These are phyloP conservation scores for Pyrocoelia pectoralis DNA, from an alignment of 2,888 invertebrate species.

Conservation along the genomic window DNA sequence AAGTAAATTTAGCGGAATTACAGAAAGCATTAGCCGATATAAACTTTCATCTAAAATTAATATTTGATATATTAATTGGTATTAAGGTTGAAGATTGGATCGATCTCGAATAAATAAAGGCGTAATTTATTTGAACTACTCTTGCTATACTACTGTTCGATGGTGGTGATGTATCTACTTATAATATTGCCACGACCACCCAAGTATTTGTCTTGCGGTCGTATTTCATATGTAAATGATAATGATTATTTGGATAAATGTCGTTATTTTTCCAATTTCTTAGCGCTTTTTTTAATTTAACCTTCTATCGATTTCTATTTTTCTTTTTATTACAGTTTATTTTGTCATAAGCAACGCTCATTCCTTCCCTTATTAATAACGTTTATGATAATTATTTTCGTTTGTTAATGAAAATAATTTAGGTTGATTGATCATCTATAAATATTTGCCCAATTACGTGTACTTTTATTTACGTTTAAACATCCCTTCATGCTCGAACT, in stretches of 20 bases:
- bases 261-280: constrained; percentile 17
- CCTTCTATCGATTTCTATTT: not conserved
- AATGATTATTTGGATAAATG: constrained; percentile 30
- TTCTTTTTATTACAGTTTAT: too few relatives aligned
- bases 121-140: constrained; percentile 50
- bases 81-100: constrained; percentile 50
- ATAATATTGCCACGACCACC: constrained; percentile 45
- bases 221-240: constrained; percentile 27
- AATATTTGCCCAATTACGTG: too few relatives aligned
- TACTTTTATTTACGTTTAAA: too few relatives aligned
- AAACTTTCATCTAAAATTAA: constrained; percentile 41
- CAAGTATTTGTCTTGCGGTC: constrained; percentile 38
- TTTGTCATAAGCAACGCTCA: too few relatives aligned
- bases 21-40: constrained; percentile 29
- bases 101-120: constrained; percentile 54
- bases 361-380: too few relatives aligned
- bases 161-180: constrained; percentile 32
- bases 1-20: constrained; percentile 27
- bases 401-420: too few relatives aligned
- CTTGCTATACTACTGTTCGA: not conserved
- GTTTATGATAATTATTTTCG: too few relatives aligned
- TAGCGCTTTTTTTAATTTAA: constrained; percentile 3
- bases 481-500: too few relatives aligned
- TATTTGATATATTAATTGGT: constrained; percentile 54
- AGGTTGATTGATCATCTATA: too few relatives aligned